These are phyloP conservation scores for Paradisaea rubra DNA, from an alignment of 2,113 vertebrate genomes.

Conservation along the genomic window DNA sequence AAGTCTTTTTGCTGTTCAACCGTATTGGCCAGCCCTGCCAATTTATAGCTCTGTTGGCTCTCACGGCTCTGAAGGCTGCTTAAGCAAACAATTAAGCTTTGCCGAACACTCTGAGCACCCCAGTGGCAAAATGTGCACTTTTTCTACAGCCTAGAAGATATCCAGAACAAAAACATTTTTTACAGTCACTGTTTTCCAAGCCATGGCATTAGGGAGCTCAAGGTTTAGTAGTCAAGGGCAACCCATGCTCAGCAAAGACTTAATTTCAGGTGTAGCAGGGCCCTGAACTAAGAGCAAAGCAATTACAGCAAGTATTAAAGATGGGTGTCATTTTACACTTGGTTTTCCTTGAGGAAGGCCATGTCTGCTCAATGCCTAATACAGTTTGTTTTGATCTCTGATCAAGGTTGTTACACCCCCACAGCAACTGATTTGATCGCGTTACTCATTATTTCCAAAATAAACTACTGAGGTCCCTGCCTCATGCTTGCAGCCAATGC, in stretches of 20 bases:
- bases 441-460: neutral
- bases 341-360: neutral
- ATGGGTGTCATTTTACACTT: neutral
- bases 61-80: conserved; percentile 9
- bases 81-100: conserved; percentile 49
- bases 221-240: neutral
- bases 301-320: neutral
- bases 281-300: neutral
- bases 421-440: neutral
- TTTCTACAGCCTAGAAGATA: neutral
- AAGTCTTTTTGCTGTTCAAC: conserved; percentile 40
- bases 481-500: neutral
- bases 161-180: neutral
- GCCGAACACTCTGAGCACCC: neutral
- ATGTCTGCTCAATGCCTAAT: neutral
- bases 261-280: neutral
- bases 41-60: neutral
- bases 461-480: neutral
- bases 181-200: neutral
- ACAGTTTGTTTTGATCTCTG: neutral
- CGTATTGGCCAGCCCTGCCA: conserved; percentile 21
- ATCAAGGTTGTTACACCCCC: neutral
- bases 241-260: neutral
- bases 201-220: neutral
- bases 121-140: neutral